Conservation (phyloP, 2,113 vertebrate species). For the Chionomys nivalis region DNA sequence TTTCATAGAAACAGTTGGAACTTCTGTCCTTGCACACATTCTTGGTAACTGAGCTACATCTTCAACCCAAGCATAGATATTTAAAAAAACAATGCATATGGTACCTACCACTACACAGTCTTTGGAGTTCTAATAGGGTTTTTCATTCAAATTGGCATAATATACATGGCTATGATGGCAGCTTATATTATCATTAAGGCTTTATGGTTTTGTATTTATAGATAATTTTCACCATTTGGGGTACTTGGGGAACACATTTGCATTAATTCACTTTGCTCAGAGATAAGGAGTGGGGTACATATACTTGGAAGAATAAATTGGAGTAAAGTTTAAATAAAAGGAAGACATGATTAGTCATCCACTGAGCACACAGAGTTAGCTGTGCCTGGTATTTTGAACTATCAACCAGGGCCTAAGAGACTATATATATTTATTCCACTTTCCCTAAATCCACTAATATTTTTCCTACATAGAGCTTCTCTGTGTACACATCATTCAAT, state of each 20-base stretch:
- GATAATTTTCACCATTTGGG: background rate
- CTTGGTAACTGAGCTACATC: background rate
- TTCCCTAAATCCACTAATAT: background rate
- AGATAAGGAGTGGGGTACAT: background rate
- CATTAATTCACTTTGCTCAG: constrained; percentile 21
- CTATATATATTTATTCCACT: background rate
- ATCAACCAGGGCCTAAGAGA: background rate
- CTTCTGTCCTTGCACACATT: background rate
- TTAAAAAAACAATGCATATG: constrained; percentile 27
- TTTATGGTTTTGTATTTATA: constrained; percentile 60
- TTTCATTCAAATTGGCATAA: constrained; percentile 54
- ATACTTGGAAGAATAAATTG: background rate
- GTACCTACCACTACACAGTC: background rate
- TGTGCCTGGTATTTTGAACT: background rate
- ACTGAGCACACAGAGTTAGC: background rate
- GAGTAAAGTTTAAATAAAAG: constrained; percentile 8
- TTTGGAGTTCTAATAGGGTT: constrained; percentile 15
- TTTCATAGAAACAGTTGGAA: background rate
- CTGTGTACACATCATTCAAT: background rate
- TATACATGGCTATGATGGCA: constrained; percentile 30
- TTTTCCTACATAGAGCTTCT: background rate
- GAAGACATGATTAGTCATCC: background rate
- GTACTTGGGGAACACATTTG: background rate
- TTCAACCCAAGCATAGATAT: background rate
- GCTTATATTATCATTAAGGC: constrained; percentile 31